A percentile compares a stretch with the other conserved stretches of the same genome.
phyloP scores from a whole-genome alignment of 2,797 vertebrate species.

The Syngnathus acus region DNA sequence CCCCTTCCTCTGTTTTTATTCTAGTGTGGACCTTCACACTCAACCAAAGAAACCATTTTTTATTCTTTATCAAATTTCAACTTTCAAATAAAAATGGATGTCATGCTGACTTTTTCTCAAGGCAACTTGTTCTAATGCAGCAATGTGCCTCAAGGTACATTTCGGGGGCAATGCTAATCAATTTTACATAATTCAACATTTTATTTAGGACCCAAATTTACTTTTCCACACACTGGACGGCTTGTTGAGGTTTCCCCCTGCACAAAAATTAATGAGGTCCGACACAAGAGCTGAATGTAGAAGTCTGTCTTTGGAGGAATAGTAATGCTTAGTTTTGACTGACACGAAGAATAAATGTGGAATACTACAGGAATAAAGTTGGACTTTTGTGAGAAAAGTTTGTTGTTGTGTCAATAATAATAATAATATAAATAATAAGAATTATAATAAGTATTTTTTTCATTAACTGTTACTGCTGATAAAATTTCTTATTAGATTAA shows the following conservation, averaged over 20 bases:
- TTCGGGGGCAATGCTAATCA: not conserved
- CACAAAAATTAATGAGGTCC: conserved; percentile 1
- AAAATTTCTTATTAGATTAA: not conserved
- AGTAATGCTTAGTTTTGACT: not conserved
- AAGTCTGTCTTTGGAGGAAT: not conserved
- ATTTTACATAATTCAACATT: not conserved
- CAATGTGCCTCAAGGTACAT: not conserved
- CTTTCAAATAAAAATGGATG: conserved; percentile 6
- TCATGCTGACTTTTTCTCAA: not conserved
- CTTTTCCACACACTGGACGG: not conserved
- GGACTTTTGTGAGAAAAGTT: not conserved
- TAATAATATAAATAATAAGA: not conserved
- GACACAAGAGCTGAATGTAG: not conserved
- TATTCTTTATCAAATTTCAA: too few relatives aligned
- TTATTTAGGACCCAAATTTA: not conserved
- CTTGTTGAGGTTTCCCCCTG: not conserved
- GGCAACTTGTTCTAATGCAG: not conserved
- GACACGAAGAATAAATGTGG: not conserved
- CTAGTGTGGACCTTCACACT: conserved; percentile 1
- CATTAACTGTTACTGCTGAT: too few relatives aligned
- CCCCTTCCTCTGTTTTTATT: not conserved
- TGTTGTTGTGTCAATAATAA: not conserved
- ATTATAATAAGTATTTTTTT: too few relatives aligned
- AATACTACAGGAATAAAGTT: not conserved
- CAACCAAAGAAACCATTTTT: not conserved